Conservation (phyloP, 2,113 vertebrate species). For the Mastomys coucha region DNA sequence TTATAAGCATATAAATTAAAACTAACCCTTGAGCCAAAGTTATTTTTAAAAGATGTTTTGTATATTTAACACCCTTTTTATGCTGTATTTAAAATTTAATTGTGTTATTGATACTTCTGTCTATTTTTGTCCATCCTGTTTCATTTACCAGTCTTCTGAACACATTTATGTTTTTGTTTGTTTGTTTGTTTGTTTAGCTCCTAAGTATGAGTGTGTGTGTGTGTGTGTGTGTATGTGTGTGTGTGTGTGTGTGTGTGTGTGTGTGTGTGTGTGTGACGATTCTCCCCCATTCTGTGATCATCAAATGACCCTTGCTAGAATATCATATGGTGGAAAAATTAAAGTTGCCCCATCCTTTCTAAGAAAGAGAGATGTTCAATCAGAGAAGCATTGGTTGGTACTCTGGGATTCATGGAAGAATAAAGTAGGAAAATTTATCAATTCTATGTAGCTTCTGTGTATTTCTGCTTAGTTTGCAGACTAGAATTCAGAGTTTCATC, state of each 20-base stretch:
- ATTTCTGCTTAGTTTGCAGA: neutral
- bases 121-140: neutral
- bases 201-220: neutral
- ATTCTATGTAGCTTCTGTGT: neutral
- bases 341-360: neutral
- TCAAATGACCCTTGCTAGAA: neutral
- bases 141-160: neutral
- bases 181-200: neutral
- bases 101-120: neutral
- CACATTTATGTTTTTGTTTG: neutral
- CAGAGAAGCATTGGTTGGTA: rapidly evolving
- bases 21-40: neutral
- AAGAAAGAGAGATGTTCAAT: neutral
- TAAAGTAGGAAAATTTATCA: neutral
- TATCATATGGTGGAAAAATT: neutral
- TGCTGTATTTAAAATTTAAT: neutral
- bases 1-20: neutral
- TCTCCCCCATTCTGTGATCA: neutral
- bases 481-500: neutral
- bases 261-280: neutral
- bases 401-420: neutral
- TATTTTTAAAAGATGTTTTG: neutral
- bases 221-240: too few species aligned
- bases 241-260: too few species aligned
- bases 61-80: neutral